Conservation (phyloP, 2,888 invertebrate species). For the Perdita meconis region DNA sequence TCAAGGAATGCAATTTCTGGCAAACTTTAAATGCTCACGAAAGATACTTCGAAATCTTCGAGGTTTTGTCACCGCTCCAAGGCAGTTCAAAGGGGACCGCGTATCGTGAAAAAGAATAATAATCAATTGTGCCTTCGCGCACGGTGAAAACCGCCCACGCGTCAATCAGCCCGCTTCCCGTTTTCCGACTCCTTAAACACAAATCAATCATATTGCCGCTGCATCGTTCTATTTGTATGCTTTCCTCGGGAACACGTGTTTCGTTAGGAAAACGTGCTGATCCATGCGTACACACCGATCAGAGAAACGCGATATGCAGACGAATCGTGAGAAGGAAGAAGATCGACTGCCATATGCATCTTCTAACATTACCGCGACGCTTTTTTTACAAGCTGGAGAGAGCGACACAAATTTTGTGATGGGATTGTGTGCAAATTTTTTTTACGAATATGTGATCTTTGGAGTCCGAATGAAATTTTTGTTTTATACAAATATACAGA, state of each 20-base stretch:
- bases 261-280: conserved; percentile 43
- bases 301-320: not conserved
- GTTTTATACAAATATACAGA: too few species aligned
- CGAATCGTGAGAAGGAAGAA: not conserved
- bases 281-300: conserved; percentile 9
- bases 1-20: not conserved
- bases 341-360: too few species aligned
- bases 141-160: conserved; percentile 34
- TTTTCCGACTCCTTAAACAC: conserved; percentile 69
- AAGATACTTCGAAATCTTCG: not conserved
- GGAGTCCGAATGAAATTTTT: too few species aligned
- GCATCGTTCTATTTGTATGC: conserved; percentile 46
- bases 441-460: too few species aligned
- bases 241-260: conserved; percentile 50
- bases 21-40: not conserved
- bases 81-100: conserved; percentile 2
- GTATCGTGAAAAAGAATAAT: conserved; percentile 55
- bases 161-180: conserved; percentile 53
- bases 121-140: conserved; percentile 33
- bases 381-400: too few species aligned
- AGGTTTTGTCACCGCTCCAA: conserved; percentile 7
- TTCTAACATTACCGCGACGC: too few species aligned
- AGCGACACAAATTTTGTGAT: too few species aligned
- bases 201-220: conserved; percentile 62
- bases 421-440: too few species aligned